Conservation (phyloP, 2,113 vertebrate species). For the Nycticorax nycticorax region DNA sequence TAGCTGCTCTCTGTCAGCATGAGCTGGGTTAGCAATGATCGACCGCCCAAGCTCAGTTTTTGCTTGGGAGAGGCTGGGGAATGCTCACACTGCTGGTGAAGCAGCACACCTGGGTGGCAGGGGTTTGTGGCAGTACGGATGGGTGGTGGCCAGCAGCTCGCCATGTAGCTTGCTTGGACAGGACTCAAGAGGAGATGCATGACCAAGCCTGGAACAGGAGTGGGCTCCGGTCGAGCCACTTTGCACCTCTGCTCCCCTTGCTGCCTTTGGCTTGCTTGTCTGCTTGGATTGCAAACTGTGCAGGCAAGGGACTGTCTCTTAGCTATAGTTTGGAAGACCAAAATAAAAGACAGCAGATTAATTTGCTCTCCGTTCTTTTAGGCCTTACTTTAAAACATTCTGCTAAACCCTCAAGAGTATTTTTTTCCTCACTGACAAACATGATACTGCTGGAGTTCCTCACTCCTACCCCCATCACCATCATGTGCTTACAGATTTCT, state of each 20-base stretch:
- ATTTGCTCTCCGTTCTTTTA: not conserved
- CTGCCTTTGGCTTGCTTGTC: not conserved
- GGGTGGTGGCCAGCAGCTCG: not conserved
- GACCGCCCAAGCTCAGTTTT: not conserved
- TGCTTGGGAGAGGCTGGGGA: not conserved
- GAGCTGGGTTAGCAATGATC: not conserved
- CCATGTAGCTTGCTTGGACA: not conserved
- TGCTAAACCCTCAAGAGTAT: not conserved
- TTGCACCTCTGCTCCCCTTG: not conserved
- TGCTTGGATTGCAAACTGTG: not conserved
- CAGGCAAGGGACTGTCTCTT: not conserved
- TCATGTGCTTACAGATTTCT: not conserved
- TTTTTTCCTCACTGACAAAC: not conserved
- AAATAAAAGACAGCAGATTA: not conserved
- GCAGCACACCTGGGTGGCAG: not conserved
- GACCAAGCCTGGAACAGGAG: not conserved
- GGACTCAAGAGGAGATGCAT: not conserved
- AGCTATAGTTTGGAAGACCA: not conserved
- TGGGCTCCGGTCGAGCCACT: not conserved
- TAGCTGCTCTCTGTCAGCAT: not conserved
- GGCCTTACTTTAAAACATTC: not conserved
- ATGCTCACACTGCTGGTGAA: fast-evolving
- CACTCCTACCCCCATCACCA: not conserved
- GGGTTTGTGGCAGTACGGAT: not conserved
- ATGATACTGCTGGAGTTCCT: not conserved